A percentile compares a stretch with the other conserved stretches of the same genome.
Evolutionary conservation across 2,113 vertebrate genomes (phyloP).

Genomic region (Cottus gobio): DNA sequence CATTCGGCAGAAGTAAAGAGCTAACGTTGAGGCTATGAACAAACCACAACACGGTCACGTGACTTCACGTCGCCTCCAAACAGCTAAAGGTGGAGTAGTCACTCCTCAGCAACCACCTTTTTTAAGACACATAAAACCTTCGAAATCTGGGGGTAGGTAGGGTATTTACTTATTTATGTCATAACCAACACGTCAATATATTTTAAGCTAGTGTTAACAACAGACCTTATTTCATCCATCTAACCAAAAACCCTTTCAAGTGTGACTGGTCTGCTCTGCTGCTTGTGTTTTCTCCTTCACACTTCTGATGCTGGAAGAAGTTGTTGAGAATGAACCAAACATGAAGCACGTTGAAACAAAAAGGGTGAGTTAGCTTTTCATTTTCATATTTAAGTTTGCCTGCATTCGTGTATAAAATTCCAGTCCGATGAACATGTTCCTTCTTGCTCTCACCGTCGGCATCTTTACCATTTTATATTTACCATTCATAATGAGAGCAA

Average conservation of each 20-base stretch:
- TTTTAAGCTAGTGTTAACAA: too few species aligned
- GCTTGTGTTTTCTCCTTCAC: too few species aligned
- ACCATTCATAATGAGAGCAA: background rate
- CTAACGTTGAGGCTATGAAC: background rate
- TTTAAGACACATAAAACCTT: background rate
- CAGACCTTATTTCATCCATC: background rate
- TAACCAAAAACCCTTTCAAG: background rate
- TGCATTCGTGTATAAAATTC: background rate
- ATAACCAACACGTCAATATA: background rate
- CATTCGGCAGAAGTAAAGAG: background rate
- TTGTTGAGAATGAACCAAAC: background rate
- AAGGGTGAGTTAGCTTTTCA: background rate
- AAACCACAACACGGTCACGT: background rate
- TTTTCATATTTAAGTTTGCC: background rate
- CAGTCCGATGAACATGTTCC: background rate
- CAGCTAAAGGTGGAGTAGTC: background rate
- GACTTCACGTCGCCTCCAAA: background rate
- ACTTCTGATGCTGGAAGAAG: background rate
- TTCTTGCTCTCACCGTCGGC: background rate
- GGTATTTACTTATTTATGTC: background rate
- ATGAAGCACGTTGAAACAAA: background rate
- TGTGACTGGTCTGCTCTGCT: background rate
- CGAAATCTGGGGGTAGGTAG: background rate
- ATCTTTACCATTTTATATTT: background rate
- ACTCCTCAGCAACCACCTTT: too few species aligned